phyloP scores from a whole-genome alignment of 2,113 vertebrate species.

The Azemiops feae region DNA sequence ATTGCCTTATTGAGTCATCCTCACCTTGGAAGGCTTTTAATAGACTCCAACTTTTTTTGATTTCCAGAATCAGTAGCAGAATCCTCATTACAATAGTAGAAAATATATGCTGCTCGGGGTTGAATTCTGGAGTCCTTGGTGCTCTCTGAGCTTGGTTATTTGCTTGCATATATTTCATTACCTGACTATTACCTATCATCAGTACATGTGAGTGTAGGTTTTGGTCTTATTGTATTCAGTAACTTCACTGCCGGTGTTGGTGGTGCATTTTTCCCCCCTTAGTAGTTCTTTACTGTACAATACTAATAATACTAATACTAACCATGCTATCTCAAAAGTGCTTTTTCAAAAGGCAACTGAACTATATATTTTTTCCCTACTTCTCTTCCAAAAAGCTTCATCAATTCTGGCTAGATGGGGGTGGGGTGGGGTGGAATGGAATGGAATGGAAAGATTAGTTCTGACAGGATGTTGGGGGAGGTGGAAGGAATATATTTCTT shows the following conservation, averaged over 20 bases:
- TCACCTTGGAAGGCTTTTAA: too few relatives aligned
- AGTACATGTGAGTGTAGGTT: background rate
- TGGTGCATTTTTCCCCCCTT: background rate
- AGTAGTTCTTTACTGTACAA: background rate
- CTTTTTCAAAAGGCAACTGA: too few relatives aligned
- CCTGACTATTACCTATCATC: background rate
- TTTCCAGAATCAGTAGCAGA: background rate
- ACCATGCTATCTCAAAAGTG: too few relatives aligned
- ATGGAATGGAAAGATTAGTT: too few relatives aligned
- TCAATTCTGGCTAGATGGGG: too few relatives aligned
- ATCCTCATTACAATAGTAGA: background rate
- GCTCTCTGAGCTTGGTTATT: background rate
- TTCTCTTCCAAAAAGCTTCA: too few relatives aligned
- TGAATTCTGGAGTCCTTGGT: background rate
- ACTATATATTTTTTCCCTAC: too few relatives aligned
- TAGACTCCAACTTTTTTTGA: background rate
- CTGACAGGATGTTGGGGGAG: too few relatives aligned
- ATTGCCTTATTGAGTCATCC: background rate
- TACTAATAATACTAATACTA: too few relatives aligned
- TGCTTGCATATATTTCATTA: background rate
- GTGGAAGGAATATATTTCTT: too few relatives aligned
- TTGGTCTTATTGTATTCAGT: background rate
- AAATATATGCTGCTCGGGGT: background rate
- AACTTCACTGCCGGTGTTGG: background rate
- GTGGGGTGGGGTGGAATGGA: too few relatives aligned